Evolutionary conservation across 2,113 vertebrate genomes (phyloP).

Genomic region (Laticauda colubrina): DNA sequence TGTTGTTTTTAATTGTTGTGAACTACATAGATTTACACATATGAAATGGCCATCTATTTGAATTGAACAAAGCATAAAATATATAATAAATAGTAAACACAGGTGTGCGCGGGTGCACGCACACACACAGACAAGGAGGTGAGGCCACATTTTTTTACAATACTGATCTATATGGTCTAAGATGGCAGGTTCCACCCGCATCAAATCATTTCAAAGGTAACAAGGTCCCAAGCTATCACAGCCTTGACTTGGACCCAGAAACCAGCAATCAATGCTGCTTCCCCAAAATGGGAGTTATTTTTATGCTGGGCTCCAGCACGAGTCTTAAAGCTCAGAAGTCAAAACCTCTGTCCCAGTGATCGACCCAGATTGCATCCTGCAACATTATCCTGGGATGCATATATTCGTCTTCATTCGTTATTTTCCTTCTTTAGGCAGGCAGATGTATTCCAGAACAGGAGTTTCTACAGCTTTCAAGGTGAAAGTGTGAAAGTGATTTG

Average conservation of each 20-base stretch:
- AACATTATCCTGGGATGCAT: too few species aligned
- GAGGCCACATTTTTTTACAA: neutral
- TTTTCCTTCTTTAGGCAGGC: neutral
- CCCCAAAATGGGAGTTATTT: neutral
- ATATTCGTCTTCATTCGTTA: neutral
- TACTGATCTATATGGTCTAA: neutral
- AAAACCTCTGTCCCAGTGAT: too few species aligned
- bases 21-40: neutral
- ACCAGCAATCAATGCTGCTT: neutral
- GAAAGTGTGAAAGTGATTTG: neutral
- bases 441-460: neutral
- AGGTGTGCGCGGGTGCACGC: rapidly evolving
- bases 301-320: too few species aligned
- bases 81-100: neutral
- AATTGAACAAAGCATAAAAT: neutral
- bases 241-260: neutral
- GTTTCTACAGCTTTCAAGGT: neutral
- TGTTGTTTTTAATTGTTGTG: neutral
- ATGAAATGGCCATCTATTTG: neutral
- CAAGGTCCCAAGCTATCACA: neutral
- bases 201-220: neutral
- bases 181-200: neutral
- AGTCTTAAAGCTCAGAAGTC: too few species aligned
- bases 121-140: neutral
- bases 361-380: too few species aligned